phyloP scores from a whole-genome alignment of 1,140 invertebrate genomes.

The Rhagoletis zephyria region DNA sequence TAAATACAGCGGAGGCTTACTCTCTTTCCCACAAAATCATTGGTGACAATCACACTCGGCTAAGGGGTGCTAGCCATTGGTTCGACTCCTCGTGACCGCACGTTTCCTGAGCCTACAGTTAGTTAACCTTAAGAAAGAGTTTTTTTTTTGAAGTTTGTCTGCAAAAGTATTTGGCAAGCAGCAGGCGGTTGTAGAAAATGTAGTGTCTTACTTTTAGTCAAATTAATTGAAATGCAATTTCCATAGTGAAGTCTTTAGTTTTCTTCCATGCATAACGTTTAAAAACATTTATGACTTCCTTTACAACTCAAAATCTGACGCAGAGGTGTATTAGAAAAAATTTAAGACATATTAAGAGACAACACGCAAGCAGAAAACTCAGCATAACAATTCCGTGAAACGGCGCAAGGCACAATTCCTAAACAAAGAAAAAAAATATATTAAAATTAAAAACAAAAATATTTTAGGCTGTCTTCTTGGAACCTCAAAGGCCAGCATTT shows the following conservation, averaged over 20 bases:
- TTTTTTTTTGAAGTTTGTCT: too few relatives aligned
- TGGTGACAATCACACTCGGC: too few relatives aligned
- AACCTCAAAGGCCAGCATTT: conserved; percentile 1
- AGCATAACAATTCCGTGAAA: conserved; percentile 15
- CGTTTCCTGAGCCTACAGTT: too few relatives aligned
- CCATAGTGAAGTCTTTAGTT: not conserved
- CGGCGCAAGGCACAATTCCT: not conserved
- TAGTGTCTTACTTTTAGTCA: too few relatives aligned
- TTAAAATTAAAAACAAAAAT: not conserved
- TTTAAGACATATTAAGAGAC: conserved; percentile 1
- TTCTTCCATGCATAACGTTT: not conserved
- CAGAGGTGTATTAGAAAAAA: not conserved
- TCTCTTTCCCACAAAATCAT: too few relatives aligned
- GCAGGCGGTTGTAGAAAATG: too few relatives aligned
- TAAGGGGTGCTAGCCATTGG: too few relatives aligned
- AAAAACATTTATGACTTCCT: conserved; percentile 37
- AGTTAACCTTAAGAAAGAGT: too few relatives aligned
- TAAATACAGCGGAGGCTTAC: too few relatives aligned
- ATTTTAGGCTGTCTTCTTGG: conserved; percentile 37
- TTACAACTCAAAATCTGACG: not conserved
- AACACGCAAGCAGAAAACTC: not conserved
- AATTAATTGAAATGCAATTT: too few relatives aligned
- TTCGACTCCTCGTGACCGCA: too few relatives aligned
- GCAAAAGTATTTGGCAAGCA: too few relatives aligned
- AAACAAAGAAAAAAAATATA: not conserved